phyloP scores from a whole-genome alignment of 2,797 vertebrate genomes.

The Falco berigora region DNA sequence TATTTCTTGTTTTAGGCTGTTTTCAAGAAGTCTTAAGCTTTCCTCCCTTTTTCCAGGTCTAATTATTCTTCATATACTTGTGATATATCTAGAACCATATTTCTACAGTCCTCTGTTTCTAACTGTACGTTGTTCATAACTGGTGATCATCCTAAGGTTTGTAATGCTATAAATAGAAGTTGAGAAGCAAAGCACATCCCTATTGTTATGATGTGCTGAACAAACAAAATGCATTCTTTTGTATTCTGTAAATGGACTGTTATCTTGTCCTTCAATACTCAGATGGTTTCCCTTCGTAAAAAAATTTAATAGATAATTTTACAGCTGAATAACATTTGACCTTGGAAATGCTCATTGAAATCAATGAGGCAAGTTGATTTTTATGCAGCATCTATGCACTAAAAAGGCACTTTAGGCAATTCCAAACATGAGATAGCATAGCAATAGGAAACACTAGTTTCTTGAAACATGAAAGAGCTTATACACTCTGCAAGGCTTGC shows the following conservation, averaged over 20 bases:
- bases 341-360: slow-evolving; percentile 55
- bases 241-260: slow-evolving; percentile 21
- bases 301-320: slow-evolving; percentile 60
- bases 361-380: slow-evolving; percentile 51
- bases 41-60: not conserved
- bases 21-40: not conserved
- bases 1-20: not conserved
- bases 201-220: not conserved
- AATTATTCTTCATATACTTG: not conserved
- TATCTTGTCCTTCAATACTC: slow-evolving; percentile 49
- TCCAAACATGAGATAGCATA: slow-evolving; percentile 28
- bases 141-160: not conserved
- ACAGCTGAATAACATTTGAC: slow-evolving; percentile 64
- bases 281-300: slow-evolving; percentile 30
- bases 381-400: slow-evolving; percentile 40
- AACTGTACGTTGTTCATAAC: not conserved
- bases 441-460: not conserved
- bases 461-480: not conserved
- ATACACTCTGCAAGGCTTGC: not conserved
- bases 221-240: slow-evolving; percentile 38
- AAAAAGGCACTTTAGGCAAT: slow-evolving; percentile 36
- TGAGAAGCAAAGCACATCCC: not conserved
- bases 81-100: not conserved
- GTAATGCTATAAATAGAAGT: not conserved
- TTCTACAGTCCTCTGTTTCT: not conserved